Base-by-base conservation (phyloP, 2,113 vertebrate species). In the Toxotes chatareus region DNA sequence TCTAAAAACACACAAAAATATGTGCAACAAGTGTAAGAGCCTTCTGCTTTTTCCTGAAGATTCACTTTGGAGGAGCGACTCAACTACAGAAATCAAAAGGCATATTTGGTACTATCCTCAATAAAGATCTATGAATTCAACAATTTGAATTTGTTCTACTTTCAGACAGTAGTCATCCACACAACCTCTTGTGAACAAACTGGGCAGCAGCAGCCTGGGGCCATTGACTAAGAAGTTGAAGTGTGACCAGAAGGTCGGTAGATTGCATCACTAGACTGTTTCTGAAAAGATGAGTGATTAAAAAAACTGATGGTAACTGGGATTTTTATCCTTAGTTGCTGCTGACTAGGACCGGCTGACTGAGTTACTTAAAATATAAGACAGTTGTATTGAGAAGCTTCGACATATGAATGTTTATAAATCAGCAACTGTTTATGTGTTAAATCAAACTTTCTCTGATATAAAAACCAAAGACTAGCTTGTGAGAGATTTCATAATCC, bases 351-450 rank as follows among this genome's bases (percentile, higher is more conserved):
- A 27, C 27, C 27, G 27, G 27, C 27, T 27, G 27, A 27, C 27
- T 27, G 57, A 55, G 4, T 67, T 40, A 32, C 46, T 64, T 51
- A 49, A 73, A 76, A 75, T 65, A 76, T 34, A 64, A 7, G 36
- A n/a, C 11, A 46, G 17, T 74, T 59, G 3, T 5, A 27, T 10
- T 55, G 46, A 3, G 46, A 17, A 49, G 46, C 51, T 42, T 55
- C 55, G 47, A 62, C 31, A 23, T 69, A 16, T 40, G 1, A 46
- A 40, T 59, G 19, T 23, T 59, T 56, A 49, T 36, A 62, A 71
- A 68, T 31, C 49, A 66, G 13, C 34, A 77, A 23, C 38, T 21
- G 77, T 71, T 23, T 49, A 23, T 3, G 4, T 8, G n/a, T 63
- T 62, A 16, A 60, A 61, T 61, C 21, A 76, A 71, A 76, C 55